Percentiles rank a stretch among this genome's conserved stretches.
These are phyloP conservation scores for Dreissena rostriformis DNA, from an alignment of 1,140 invertebrate species.

Conservation along the genomic window DNA sequence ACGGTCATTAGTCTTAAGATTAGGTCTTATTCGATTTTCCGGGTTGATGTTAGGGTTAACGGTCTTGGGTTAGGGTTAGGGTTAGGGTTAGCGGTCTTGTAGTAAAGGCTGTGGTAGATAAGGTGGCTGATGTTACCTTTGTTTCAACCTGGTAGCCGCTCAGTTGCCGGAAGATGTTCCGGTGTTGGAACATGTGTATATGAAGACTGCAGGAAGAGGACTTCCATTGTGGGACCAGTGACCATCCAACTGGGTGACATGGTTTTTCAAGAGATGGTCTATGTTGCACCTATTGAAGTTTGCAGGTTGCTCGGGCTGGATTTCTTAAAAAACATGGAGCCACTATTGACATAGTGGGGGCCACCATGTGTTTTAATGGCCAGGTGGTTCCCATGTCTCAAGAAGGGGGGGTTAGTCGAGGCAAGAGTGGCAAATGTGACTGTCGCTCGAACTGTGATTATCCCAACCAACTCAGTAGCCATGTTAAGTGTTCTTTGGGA, in stretches of 20 bases:
- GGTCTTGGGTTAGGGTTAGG: no score
- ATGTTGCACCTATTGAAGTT: constrained; percentile 19
- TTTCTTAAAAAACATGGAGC: constrained; percentile 8
- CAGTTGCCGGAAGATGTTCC: not conserved
- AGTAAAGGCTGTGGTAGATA: constrained; percentile 11
- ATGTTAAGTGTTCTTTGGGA: no score
- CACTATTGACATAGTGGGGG: not conserved
- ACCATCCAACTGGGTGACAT: not conserved
- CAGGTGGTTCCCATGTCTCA: not conserved
- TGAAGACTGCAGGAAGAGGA: constrained; percentile 12
- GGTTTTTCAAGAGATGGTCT: not conserved
- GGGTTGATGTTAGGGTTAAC: not conserved
- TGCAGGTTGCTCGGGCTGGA: constrained; percentile 15
- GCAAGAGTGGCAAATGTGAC: not conserved
- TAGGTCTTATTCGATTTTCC: not conserved
- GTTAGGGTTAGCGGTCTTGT: no score
- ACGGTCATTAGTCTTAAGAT: not conserved
- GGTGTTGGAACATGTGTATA: not conserved
- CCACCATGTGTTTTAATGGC: not conserved
- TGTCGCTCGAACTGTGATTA: no score
- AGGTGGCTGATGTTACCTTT: constrained; percentile 12
- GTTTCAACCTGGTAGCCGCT: constrained; percentile 3
- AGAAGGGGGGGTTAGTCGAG: no score
- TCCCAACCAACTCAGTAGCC: no score
- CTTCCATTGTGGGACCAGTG: constrained; percentile 10